Evolutionary conservation across 35 echinoderm and acorn worm species (phyloP).

Genomic region (Apostichopus californicus): DNA sequence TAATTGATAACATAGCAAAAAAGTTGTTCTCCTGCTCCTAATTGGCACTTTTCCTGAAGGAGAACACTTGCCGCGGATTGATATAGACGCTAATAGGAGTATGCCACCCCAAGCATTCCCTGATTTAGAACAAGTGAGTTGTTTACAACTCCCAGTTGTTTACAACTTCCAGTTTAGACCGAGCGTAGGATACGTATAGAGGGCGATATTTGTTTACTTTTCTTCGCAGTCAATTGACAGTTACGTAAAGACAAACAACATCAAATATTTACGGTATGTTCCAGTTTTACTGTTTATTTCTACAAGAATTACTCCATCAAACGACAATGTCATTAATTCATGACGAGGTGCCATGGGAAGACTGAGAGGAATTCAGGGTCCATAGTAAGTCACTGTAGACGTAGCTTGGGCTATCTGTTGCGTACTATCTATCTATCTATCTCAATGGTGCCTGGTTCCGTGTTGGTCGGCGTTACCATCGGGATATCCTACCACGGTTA

Average conservation of each 20-base stretch:
- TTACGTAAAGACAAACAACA: not conserved
- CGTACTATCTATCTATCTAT: too few species aligned
- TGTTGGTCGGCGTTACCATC: not conserved
- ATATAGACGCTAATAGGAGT: too few species aligned
- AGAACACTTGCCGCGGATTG: too few species aligned
- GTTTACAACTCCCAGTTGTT: too few species aligned
- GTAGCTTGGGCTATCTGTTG: not conserved
- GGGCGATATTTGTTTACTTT: not conserved
- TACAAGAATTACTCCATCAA: not conserved
- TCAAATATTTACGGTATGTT: too few species aligned
- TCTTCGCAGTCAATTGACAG: not conserved
- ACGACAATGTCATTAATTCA: not conserved
- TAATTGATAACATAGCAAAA: too few species aligned
- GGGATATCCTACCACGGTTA: not conserved
- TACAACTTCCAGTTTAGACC: too few species aligned
- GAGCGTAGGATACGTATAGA: not conserved
- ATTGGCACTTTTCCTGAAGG: too few species aligned
- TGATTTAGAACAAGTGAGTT: too few species aligned
- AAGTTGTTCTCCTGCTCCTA: too few species aligned
- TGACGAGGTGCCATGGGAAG: not conserved
- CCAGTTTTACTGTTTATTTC: not conserved
- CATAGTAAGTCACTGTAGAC: not conserved
- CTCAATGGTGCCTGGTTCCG: too few species aligned
- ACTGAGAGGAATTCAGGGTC: not conserved
- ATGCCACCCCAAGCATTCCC: too few species aligned